These are phyloP conservation scores for Promerops cafer DNA, from an alignment of 2,113 vertebrate genomes.

Conservation along the genomic window DNA sequence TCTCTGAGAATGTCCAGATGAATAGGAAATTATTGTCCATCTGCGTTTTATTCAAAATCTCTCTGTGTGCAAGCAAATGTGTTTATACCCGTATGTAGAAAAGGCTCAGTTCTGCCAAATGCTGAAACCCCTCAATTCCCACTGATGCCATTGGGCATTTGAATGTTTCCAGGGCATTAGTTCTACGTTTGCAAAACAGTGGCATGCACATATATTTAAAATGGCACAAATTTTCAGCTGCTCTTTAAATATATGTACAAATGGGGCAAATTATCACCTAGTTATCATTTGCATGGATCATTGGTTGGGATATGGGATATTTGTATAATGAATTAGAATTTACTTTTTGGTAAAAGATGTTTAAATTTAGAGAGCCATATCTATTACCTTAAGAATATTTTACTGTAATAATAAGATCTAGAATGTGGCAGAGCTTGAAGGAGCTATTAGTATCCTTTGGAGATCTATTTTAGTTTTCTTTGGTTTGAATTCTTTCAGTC, in stretches of 20 bases:
- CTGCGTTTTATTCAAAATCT: not conserved
- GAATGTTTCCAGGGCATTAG: not conserved
- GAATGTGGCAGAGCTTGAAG: not conserved
- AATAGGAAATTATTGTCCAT: not conserved
- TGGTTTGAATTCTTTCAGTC: conserved; percentile 38
- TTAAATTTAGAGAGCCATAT: not conserved
- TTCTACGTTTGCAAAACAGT: not conserved
- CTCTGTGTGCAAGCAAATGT: not conserved
- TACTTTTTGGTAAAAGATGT: not conserved
- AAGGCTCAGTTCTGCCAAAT: not conserved
- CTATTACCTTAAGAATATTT: not conserved
- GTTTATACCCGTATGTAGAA: not conserved
- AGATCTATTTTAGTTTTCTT: conserved; percentile 1
- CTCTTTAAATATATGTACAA: not conserved
- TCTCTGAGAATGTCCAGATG: not conserved
- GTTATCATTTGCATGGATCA: not conserved
- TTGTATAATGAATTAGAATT: not conserved
- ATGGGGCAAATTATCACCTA: not conserved
- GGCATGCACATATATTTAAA: not conserved
- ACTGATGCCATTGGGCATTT: not conserved
- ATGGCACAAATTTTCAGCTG: not conserved
- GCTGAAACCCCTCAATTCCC: not conserved
- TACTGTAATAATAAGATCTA: not conserved
- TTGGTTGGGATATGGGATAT: not conserved
- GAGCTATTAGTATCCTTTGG: not conserved